Conservation (phyloP, 2,888 invertebrate species). For the Eucera pruinosa region DNA sequence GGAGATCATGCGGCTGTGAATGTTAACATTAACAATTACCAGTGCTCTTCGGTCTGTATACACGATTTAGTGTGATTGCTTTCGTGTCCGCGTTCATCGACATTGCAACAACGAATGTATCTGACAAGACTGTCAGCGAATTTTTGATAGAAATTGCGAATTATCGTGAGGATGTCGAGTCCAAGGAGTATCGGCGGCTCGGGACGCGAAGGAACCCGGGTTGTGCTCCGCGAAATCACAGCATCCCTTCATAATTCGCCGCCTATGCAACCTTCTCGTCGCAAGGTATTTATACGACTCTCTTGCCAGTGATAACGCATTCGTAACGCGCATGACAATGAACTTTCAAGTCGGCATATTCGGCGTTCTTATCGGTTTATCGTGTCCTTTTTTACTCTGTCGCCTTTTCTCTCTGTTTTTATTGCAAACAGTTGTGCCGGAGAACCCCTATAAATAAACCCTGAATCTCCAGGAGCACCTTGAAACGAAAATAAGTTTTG, state of each 20-base stretch:
- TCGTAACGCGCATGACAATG: background rate
- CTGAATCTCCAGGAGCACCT: slow-evolving; percentile 72
- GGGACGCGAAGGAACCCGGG: slow-evolving; percentile 76
- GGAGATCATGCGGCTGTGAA: slow-evolving; percentile 16
- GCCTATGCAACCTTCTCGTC: slow-evolving; percentile 62
- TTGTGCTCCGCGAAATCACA: slow-evolving; percentile 78
- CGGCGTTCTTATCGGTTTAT: slow-evolving; percentile 27
- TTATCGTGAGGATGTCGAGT: slow-evolving; percentile 69
- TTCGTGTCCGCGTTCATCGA: background rate
- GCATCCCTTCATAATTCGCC: slow-evolving; percentile 79
- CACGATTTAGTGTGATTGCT: background rate
- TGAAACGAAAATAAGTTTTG: slow-evolving; percentile 74
- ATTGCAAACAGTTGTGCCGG: slow-evolving; percentile 61
- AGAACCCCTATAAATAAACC: slow-evolving; percentile 76
- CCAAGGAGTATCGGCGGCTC: slow-evolving; percentile 66
- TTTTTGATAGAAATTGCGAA: background rate
- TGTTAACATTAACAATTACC: slow-evolving; percentile 11
- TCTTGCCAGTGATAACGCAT: background rate
- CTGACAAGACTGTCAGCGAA: background rate
- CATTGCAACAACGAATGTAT: slow-evolving; percentile 4
- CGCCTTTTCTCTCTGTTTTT: slow-evolving; percentile 41
- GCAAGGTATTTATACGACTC: slow-evolving; percentile 70
- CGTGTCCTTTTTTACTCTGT: slow-evolving; percentile 27
- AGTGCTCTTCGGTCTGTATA: too few relatives aligned
- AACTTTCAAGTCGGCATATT: slow-evolving; percentile 14